Conservation (phyloP, 2,113 vertebrate species). For the Mungos mungo region DNA sequence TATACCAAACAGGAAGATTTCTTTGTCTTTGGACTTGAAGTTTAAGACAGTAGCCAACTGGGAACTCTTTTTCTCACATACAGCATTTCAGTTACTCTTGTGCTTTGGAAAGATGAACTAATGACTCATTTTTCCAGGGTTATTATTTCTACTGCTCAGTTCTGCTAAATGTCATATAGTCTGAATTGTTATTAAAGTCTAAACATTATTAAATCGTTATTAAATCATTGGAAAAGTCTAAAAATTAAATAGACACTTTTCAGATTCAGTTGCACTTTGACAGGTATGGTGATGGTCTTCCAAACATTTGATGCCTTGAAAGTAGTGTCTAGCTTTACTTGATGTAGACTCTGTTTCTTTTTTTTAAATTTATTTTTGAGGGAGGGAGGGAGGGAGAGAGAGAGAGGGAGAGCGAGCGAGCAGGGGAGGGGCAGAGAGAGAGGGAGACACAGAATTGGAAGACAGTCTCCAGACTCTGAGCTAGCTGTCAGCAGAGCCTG, state of each 20-base stretch:
- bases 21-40: neutral
- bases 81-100: neutral
- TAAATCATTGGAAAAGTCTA: constrained; percentile 31
- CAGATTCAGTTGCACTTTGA: neutral
- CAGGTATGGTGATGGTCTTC: neutral
- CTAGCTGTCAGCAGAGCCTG: too few species aligned
- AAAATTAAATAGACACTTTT: constrained; percentile 46
- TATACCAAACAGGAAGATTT: neutral
- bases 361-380: neutral
- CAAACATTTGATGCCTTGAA: constrained; percentile 13
- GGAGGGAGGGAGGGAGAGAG: too few species aligned
- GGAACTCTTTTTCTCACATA: neutral
- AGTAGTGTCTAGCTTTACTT: neutral
- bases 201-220: constrained; percentile 43
- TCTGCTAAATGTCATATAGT: constrained; percentile 49
- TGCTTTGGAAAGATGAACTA: constrained; percentile 51
- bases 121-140: constrained; percentile 54
- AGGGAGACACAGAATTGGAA: too few species aligned
- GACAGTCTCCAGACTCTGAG: too few species aligned
- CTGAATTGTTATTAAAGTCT: constrained; percentile 32
- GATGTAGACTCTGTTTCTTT: neutral
- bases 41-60: neutral
- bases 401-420: too few species aligned
- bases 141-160: constrained; percentile 34
- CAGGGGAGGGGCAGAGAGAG: too few species aligned